Evolutionary conservation across 2,888 invertebrate species (phyloP), one percentile per base, ranked within the genome.

Genomic region (Mactromeris polynyma): DNA sequence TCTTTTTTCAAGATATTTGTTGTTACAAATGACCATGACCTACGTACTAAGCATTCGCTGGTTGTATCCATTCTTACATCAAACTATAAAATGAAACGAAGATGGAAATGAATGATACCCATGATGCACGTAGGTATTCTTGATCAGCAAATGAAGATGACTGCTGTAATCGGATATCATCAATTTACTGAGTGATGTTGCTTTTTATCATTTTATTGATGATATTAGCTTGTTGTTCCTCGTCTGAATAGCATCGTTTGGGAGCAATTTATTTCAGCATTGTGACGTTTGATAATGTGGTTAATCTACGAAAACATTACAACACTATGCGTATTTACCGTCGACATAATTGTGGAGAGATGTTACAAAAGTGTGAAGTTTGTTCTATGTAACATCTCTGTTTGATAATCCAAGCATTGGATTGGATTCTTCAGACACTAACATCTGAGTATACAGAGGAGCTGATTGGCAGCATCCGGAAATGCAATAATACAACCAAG

Each of bases 301-400:
- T 97, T 73, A 97, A 97, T 26, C 97, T 97, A 93, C 93, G 93
- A 84, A 95, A 94, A 79, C 94, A 95, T 11, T 96, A 96, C 21
- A 89, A 89, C 36, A 93, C 95, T 93, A 95, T 96, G 26, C 95
- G 95, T 93, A 92, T 97, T 91, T 98, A 98, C 94, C 96, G 97
- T 84, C 95, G 97, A 85, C 97, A 97, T 98, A 93, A 97, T 98
- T 91, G 97, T 97, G 46, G 93, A 97, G 78, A 98, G 98, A 19
- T 98, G 97, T 93, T 98, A 98, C 95, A 98, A 97, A 95, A 97
- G n/a, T 97, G 87, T 98, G 98, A 95, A 97, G 97, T 82, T 96
- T 98, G 40, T 97, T 98, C 94, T 98, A 98, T 95, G 98, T 98
- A 51, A 97, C 97, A 0, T 98, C 98, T 77, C 98, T 98, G n/a